phyloP scores from a whole-genome alignment of 2,797 vertebrate genomes.

The Cichlasoma orientale region DNA sequence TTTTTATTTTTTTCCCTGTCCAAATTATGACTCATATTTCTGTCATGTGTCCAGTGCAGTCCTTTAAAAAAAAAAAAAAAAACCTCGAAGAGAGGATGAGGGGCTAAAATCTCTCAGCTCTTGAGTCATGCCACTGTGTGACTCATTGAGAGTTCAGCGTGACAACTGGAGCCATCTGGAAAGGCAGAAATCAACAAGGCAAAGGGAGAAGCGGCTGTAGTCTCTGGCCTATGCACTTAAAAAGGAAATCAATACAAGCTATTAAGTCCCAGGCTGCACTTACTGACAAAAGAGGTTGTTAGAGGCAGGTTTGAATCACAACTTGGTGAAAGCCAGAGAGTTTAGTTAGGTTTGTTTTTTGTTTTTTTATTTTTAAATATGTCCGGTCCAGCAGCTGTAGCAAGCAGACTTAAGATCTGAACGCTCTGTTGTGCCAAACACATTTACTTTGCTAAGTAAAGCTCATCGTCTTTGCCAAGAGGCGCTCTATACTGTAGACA shows the following conservation, averaged over 20 bases:
- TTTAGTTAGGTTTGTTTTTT: no score
- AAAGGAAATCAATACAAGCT: background rate
- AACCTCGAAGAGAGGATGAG: background rate
- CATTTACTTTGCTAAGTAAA: background rate
- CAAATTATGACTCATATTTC: constrained; percentile 32
- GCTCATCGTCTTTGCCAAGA: no score
- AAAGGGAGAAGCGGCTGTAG: background rate
- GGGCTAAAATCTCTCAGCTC: constrained; percentile 30
- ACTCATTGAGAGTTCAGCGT: constrained; percentile 35
- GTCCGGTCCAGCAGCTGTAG: background rate
- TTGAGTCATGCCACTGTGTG: constrained; percentile 34
- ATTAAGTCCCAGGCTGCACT: background rate
- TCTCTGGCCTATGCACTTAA: background rate
- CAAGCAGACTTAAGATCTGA: no score
- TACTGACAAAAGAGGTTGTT: background rate
- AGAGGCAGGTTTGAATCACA: background rate
- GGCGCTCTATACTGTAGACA: no score
- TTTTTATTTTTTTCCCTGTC: background rate
- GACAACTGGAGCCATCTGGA: constrained; percentile 24
- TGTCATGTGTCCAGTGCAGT: constrained; percentile 3
- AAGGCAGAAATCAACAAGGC: background rate
- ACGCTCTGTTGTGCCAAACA: background rate
- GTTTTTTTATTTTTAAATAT: no score
- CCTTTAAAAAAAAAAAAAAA: background rate
- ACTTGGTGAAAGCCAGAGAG: background rate